Evolutionary conservation across 2,113 vertebrate species (phyloP).

Genomic region (Diadophis punctatus): DNA sequence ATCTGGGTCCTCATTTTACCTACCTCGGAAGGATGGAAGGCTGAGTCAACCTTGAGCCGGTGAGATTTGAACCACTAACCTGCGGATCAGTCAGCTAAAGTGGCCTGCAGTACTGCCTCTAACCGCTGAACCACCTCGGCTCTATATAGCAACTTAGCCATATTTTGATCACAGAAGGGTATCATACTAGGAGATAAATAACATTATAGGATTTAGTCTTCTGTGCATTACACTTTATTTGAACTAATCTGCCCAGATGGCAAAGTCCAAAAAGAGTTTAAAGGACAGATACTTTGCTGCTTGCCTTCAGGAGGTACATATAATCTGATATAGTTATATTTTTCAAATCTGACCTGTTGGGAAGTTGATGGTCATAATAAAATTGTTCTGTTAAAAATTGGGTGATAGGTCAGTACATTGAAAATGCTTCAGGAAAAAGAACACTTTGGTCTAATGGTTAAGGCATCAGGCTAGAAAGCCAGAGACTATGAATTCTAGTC

Average conservation of each 20-base stretch:
- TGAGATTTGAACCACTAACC: too few relatives aligned
- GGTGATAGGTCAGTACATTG: not conserved
- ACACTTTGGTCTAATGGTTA: too few relatives aligned
- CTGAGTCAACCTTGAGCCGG: too few relatives aligned
- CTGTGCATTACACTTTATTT: not conserved
- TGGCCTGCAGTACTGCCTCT: too few relatives aligned
- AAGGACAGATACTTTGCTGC: not conserved
- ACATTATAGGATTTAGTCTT: not conserved
- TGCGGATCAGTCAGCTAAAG: too few relatives aligned
- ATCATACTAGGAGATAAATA: conserved; percentile 11
- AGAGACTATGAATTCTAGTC: too few relatives aligned
- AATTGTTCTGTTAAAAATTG: not conserved
- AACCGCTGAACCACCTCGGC: too few relatives aligned
- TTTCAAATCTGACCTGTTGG: not conserved
- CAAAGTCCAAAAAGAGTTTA: conserved; percentile 11
- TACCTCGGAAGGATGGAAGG: too few relatives aligned
- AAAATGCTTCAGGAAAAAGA: not conserved
- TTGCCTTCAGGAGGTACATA: not conserved
- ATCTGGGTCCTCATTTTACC: too few relatives aligned
- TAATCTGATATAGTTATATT: not conserved
- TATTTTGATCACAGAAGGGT: conserved; percentile 3
- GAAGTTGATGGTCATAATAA: not conserved
- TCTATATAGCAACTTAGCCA: not conserved
- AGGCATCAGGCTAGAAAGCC: too few relatives aligned
- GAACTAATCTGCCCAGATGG: not conserved